Base-by-base conservation (phyloP, 2,113 vertebrate species). In the Vireo altiloquus region DNA sequence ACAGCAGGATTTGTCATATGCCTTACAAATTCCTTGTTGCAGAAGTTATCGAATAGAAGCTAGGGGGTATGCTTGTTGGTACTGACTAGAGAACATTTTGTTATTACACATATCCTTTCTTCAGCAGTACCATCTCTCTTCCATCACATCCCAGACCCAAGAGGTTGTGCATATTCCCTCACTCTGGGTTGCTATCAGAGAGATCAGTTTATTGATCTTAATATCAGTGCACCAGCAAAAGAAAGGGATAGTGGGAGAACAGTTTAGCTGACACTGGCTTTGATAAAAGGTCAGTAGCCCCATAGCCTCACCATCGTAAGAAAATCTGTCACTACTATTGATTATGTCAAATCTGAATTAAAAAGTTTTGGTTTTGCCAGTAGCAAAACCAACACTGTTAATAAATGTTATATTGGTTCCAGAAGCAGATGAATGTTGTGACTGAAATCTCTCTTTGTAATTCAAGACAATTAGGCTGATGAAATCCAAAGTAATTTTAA, bases 331-430 rank as follows among this genome's bases (percentile, higher is more conserved):
- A 78, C 65, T 42, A n/a, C 42, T 64, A 94, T 88, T 59, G 68
- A 92, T 88, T 90, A 72, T 31, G 37, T 49, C 49, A 87, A 87
- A 91, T 93, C 57, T 79, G n/a, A 50, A 82, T 92, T 85, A 72
- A 85, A 61, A 82, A 46, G 49, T 88, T 75, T 75, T 65, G 50
- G 54, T 65, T 91, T 91, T 81, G 59, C 66, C 46, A 31, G 42
- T 23, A 86, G 90, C 46, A 83, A 86, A 90, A 86, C 54, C 33
- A 49, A 27, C 33, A 39, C 13, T 33, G 33, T 50, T 66, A 93
- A 77, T 86, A 86, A 11, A 72, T 88, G 90, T 80, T 57, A 11
- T 77, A 74, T 50, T 86, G 79, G 30, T 77, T 93, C 82, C 66
- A 63, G 40, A 77, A 86, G 71, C 50, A 93, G 39, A 53, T 72